Percentiles rank a stretch among this genome's conserved stretches.
Conservation (phyloP, 2,113 vertebrate species). For the Lampris incognitus region DNA sequence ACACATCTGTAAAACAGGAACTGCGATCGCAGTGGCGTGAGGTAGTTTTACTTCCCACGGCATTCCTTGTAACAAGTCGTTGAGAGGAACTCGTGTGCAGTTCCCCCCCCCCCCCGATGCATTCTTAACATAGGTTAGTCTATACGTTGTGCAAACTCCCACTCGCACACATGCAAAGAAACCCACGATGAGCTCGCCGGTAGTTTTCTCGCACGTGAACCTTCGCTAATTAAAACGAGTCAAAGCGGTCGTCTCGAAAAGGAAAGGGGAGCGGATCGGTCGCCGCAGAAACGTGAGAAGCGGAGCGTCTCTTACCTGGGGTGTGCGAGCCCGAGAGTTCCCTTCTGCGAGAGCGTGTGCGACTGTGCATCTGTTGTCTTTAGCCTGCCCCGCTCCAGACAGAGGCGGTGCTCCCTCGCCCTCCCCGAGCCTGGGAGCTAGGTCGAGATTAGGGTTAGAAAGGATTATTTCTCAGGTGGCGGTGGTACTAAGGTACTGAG, state of each 20-base stretch:
- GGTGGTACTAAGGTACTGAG: slow-evolving; percentile 19
- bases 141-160: background rate
- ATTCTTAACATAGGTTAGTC: slow-evolving; percentile 29
- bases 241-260: background rate
- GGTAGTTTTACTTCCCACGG: background rate
- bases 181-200: slow-evolving; percentile 16
- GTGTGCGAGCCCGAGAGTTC: background rate
- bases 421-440: slow-evolving; percentile 26
- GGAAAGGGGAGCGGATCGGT: slow-evolving; percentile 21
- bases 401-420: slow-evolving; percentile 15
- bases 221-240: slow-evolving; percentile 7
- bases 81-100: too few relatives aligned
- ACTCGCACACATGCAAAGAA: background rate
- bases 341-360: background rate
- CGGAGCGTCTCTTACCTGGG: background rate
- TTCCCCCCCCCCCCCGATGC: background rate
- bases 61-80: background rate
- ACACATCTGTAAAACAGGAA: background rate
- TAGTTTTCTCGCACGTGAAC: slow-evolving; percentile 19
- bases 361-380: slow-evolving; percentile 11
- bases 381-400: slow-evolving; percentile 9
- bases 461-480: slow-evolving; percentile 34
- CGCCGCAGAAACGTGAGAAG: slow-evolving; percentile 4
- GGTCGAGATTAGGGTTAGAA: slow-evolving; percentile 35
- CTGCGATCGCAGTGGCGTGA: background rate